These are phyloP conservation scores for Norana najaformis DNA, from an alignment of 2,888 invertebrate genomes.

Conservation along the genomic window DNA sequence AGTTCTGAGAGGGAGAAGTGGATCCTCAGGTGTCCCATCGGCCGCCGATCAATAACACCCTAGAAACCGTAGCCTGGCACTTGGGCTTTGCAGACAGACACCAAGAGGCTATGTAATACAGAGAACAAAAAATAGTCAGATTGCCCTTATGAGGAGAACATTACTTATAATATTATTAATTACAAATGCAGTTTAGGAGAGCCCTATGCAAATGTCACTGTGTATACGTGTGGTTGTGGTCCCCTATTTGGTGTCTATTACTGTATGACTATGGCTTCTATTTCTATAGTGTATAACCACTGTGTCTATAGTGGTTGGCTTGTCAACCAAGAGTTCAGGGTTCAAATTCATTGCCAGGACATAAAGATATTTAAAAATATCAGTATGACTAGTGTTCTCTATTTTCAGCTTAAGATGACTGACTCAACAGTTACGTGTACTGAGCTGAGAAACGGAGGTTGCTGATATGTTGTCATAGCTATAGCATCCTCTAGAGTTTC, in stretches of 20 bases:
- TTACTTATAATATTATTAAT: background rate
- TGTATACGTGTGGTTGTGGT: background rate
- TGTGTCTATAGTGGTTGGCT: background rate
- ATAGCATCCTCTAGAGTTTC: background rate
- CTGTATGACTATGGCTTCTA: background rate
- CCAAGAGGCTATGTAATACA: background rate
- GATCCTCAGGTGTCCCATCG: background rate
- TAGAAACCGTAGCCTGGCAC: background rate
- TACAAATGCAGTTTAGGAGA: background rate
- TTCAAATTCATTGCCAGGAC: background rate
- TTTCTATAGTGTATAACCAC: background rate
- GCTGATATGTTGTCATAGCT: background rate
- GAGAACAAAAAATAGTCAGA: background rate
- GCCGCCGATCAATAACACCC: too few species aligned
- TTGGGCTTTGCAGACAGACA: background rate
- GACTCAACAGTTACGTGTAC: background rate
- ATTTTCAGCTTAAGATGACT: background rate
- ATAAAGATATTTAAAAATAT: background rate
- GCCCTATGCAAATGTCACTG: background rate
- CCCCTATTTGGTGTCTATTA: too few species aligned
- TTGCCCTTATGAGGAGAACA: background rate
- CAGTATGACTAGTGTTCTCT: background rate
- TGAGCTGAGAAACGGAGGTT: background rate
- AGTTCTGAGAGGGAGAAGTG: background rate
- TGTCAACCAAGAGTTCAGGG: background rate